Conservation (phyloP, 1,140 invertebrate species). For the Diploscapter pachys region DNA sequence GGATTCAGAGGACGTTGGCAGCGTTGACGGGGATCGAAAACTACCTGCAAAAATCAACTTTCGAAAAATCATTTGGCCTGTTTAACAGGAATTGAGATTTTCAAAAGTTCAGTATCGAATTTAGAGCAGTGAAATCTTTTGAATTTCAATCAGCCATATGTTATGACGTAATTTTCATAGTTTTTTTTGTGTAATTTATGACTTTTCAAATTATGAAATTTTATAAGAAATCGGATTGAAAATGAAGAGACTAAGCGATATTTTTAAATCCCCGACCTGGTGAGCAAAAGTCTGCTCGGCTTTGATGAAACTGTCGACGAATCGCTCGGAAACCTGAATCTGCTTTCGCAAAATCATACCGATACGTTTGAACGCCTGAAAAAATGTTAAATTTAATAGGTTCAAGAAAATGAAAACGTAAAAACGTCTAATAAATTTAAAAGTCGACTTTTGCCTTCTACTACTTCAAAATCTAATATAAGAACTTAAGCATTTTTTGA, state of each 20-base stretch:
- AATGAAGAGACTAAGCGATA: background rate
- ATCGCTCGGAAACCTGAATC: conserved; percentile 17
- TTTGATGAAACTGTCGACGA: conserved; percentile 32
- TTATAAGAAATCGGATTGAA: background rate
- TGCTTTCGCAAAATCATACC: conserved; percentile 14
- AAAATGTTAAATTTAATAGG: conserved; percentile 7
- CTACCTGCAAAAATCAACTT: conserved; percentile 18
- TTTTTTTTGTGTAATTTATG: too few relatives aligned
- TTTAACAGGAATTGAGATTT: background rate
- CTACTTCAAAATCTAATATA: conserved; percentile 28
- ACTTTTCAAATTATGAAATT: too few relatives aligned
- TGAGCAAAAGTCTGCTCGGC: conserved; percentile 43
- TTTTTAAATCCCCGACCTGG: conserved; percentile 23
- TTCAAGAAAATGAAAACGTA: too few relatives aligned
- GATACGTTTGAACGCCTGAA: conserved; percentile 26
- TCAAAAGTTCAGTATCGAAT: too few relatives aligned
- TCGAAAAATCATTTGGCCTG: background rate
- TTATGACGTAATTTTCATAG: too few relatives aligned
- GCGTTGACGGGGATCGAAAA: conserved; percentile 37
- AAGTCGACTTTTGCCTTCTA: conserved; percentile 14
- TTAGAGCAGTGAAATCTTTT: too few relatives aligned
- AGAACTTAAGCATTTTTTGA: conserved; percentile 28
- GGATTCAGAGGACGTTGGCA: conserved; percentile 41
- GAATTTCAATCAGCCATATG: too few relatives aligned
- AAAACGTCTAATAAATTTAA: too few relatives aligned